A percentile compares a stretch with the other conserved stretches of the same genome.
Evolutionary conservation across 2,113 vertebrate genomes (phyloP).

Genomic region (Ardeotis arabs): DNA sequence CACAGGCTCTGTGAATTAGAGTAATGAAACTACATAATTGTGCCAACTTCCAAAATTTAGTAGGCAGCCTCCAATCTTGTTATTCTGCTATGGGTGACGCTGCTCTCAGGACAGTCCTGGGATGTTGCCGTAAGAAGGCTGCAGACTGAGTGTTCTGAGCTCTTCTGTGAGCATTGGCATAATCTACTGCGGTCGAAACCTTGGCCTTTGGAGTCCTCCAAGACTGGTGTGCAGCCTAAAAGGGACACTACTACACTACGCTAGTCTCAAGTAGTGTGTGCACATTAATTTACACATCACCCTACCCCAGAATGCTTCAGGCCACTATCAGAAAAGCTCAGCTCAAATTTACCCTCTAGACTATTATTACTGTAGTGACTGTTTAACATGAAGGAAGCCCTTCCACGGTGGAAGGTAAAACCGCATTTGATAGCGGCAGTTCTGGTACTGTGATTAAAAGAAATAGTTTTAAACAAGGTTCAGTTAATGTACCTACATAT

Average conservation of each 20-base stretch:
- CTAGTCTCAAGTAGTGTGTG: neutral
- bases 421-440: neutral
- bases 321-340: neutral
- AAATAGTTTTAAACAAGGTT: neutral
- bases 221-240: neutral
- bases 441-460: neutral
- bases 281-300: neutral
- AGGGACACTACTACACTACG: rapidly evolving
- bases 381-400: neutral
- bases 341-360: neutral
- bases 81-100: neutral
- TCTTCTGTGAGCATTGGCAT: neutral
- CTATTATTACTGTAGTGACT: neutral
- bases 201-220: neutral
- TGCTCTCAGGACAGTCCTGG: neutral
- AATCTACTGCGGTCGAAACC: neutral
- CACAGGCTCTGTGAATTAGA: neutral
- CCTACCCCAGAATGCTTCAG: neutral
- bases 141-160: neutral
- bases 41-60: neutral
- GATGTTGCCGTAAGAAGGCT: neutral
- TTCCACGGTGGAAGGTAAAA: neutral
- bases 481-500: neutral
- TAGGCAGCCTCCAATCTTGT: neutral
- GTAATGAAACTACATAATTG: rapidly evolving